Conservation (phyloP, 2,888 invertebrate species). For the Drosophila seclusa region DNA sequence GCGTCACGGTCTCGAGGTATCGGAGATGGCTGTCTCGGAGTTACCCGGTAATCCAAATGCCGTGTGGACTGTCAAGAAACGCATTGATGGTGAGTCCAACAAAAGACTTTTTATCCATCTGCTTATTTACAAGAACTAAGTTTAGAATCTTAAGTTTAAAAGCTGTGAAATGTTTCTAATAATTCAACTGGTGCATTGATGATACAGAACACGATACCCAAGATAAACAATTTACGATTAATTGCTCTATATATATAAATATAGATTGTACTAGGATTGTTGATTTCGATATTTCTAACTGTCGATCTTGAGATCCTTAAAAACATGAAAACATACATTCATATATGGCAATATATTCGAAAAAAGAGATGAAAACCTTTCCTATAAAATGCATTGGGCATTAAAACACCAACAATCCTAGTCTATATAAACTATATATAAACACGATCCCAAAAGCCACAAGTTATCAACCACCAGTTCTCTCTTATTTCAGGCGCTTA, state of each 20-base stretch:
- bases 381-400: neutral
- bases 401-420: constrained; percentile 47
- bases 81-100: constrained; percentile 94
- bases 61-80: constrained; percentile 99
- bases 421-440: constrained; percentile 44
- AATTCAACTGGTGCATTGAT: constrained; percentile 80
- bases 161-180: constrained; percentile 59
- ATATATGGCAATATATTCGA: neutral
- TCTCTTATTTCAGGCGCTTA: constrained; percentile 92
- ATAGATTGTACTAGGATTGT: constrained; percentile 46
- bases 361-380: neutral
- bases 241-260: constrained; percentile 27
- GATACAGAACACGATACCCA: constrained; percentile 51
- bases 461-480: constrained; percentile 94
- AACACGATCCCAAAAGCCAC: constrained; percentile 86
- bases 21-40: constrained; percentile 99
- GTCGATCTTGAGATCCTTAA: constrained; percentile 1
- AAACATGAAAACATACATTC: neutral
- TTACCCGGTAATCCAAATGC: constrained; percentile 99
- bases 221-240: constrained; percentile 41
- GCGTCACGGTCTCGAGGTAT: constrained; percentile 98
- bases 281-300: constrained; percentile 20
- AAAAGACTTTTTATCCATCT: constrained; percentile 2
- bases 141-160: constrained; percentile 49
- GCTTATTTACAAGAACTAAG: constrained; percentile 33